Base-by-base conservation (phyloP, 2,888 invertebrate species). In the Spodoptera exigua region DNA sequence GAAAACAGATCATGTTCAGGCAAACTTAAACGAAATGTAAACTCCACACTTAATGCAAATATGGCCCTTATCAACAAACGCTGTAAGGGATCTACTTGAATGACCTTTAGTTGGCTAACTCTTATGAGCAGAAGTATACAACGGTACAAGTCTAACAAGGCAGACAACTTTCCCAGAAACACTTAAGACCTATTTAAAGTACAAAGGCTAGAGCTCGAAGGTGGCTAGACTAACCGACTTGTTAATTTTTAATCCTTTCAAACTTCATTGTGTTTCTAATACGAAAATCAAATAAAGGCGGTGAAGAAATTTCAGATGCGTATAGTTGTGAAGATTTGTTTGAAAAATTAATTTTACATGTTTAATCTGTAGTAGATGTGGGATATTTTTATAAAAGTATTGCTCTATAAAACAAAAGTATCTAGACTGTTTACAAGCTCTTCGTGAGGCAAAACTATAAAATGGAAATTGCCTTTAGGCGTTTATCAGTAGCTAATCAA, bases 221-320 rank as follows among this genome's bases (percentile, higher is more conserved):
- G 61, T 55, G 66, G 78, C 79, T 74, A 82, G 78, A 82, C 80
- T 82, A 76, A 82, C 80, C 75, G 67, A 78, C 65, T 72, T 61
- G 75, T 84, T 74, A 77, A 83, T 83, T 81, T 80, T 82, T 82
- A 80, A 84, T 82, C 48, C 70, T 64, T 18, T 14, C 37, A 40
- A 11, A 55, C 16, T 36, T 16, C 11, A 10, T 47, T 57, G 13
- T 34, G 13, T 35, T 56, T 41, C 34, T 9, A 37, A 52, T 44
- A 43, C 0, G 40, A 10, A 16, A 40, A 32, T 18, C 16, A 44
- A 39, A 49, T 7, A 18, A 32, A 36, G 12, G 16, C 1, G 32
- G 7, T 16, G 44, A 16, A 44, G 36, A 43, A 27, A 9, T 11
- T n/a, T 14, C 16, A 1, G 21, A 34, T 5, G 35, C 34, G 32